Percentiles rank a stretch among this genome's conserved stretches.
phyloP scores from a whole-genome alignment of 2,888 invertebrate genomes.

The Pedicia rivosa region DNA sequence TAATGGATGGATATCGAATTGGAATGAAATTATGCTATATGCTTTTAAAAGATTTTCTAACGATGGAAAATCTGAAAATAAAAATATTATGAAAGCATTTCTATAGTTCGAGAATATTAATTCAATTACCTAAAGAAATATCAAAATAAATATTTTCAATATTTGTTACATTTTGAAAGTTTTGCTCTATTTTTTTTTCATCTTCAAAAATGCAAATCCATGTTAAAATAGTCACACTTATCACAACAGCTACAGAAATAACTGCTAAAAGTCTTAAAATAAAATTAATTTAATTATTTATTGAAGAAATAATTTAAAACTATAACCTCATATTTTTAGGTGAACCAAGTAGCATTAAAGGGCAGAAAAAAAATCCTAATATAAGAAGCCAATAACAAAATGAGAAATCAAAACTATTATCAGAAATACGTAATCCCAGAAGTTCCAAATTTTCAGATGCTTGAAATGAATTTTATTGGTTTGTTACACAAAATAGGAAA shows the following conservation, averaged over 20 bases:
- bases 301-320: not conserved
- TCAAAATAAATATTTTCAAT: too few relatives aligned
- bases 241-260: conserved; percentile 46
- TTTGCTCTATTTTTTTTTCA: conserved; percentile 22
- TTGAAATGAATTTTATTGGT: conserved; percentile 20
- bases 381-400: conserved; percentile 74
- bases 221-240: conserved; percentile 43
- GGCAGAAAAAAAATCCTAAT: conserved; percentile 56
- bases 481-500: too few relatives aligned
- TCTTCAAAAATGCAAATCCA: conserved; percentile 43
- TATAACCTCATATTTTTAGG: conserved; percentile 80
- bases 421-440: conserved; percentile 54
- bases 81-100: too few relatives aligned
- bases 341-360: conserved; percentile 75
- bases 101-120: too few relatives aligned
- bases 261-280: conserved; percentile 43
- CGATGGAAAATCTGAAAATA: conserved; percentile 29
- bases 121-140: too few relatives aligned
- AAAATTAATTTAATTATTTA: not conserved
- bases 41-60: conserved; percentile 39
- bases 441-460: conserved; percentile 67
- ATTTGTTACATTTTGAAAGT: conserved; percentile 23
- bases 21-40: conserved; percentile 51
- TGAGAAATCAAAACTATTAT: conserved; percentile 45
- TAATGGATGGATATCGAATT: conserved; percentile 70